phyloP scores from a whole-genome alignment of 2,888 invertebrate species.

The Hanleya hanleyi region DNA sequence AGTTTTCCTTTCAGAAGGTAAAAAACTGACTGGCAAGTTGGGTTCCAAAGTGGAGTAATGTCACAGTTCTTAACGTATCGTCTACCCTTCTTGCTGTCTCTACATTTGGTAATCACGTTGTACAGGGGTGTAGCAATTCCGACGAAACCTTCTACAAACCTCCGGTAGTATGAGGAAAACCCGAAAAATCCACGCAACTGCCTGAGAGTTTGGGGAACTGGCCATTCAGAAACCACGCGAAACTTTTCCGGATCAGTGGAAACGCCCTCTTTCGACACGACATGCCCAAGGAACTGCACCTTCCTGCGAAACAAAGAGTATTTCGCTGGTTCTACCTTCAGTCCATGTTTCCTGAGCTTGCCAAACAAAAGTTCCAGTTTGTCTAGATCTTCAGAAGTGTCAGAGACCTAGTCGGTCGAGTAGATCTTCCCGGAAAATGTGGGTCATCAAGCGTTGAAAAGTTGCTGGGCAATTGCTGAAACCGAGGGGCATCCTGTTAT shows the following conservation, averaged over 20 bases:
- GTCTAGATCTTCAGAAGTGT: neutral
- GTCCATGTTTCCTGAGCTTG: neutral
- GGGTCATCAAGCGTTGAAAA: conserved; percentile 30
- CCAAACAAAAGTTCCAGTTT: neutral
- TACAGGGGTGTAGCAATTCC: neutral
- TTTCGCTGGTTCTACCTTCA: neutral
- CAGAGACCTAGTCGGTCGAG: neutral
- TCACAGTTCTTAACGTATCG: neutral
- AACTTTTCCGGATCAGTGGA: neutral
- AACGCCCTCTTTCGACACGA: neutral
- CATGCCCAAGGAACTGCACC: neutral
- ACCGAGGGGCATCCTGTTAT: conserved; percentile 32
- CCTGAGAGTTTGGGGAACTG: neutral
- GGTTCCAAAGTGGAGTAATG: conserved; percentile 13
- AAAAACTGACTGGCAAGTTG: conserved; percentile 30
- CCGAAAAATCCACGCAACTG: neutral
- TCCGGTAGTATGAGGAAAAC: neutral
- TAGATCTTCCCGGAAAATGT: neutral
- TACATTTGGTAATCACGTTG: neutral
- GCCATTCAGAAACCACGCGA: neutral
- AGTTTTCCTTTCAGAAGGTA: conserved; percentile 26
- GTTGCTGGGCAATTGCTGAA: conserved; percentile 25
- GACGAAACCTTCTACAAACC: neutral
- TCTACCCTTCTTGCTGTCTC: neutral
- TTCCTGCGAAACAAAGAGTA: neutral